These are phyloP conservation scores for Troides aeacus DNA, from an alignment of 2,888 invertebrate genomes.

Conservation along the genomic window DNA sequence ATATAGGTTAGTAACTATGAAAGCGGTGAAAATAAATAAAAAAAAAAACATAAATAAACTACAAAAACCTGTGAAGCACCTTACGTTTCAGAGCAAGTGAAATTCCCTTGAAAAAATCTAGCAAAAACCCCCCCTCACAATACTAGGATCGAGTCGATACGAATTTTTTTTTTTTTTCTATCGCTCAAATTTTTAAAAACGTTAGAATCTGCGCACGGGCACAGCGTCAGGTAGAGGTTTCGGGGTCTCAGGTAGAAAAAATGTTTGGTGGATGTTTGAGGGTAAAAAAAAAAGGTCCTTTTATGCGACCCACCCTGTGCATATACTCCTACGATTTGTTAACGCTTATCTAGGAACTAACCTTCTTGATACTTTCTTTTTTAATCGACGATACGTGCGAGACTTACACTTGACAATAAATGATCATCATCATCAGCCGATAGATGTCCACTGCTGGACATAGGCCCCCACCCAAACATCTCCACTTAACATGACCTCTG, in stretches of 20 bases:
- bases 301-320: conserved; percentile 72
- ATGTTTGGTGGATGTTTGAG: conserved; percentile 57
- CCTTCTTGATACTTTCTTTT: conserved; percentile 38
- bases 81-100: conserved; percentile 63
- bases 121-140: conserved; percentile 65
- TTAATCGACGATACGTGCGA: no score
- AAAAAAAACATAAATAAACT: conserved; percentile 54
- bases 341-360: conserved; percentile 37
- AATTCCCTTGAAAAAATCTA: conserved; percentile 65
- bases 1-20: conserved; percentile 28
- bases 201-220: conserved; percentile 69
- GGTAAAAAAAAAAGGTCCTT: conserved; percentile 66
- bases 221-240: conserved; percentile 64
- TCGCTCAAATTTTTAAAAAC: conserved; percentile 49
- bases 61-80: conserved; percentile 53
- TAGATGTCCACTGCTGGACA: no score
- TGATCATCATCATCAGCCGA: no score
- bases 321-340: conserved; percentile 66
- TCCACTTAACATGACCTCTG: no score
- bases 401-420: no score
- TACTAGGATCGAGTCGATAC: conserved; percentile 38
- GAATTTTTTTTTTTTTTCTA: conserved; percentile 49
- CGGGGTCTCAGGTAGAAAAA: conserved; percentile 78
- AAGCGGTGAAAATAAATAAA: conserved; percentile 36
- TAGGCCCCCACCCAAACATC: no score